Conservation (phyloP, 2,888 invertebrate species). For the Drosophila neotestacea region DNA sequence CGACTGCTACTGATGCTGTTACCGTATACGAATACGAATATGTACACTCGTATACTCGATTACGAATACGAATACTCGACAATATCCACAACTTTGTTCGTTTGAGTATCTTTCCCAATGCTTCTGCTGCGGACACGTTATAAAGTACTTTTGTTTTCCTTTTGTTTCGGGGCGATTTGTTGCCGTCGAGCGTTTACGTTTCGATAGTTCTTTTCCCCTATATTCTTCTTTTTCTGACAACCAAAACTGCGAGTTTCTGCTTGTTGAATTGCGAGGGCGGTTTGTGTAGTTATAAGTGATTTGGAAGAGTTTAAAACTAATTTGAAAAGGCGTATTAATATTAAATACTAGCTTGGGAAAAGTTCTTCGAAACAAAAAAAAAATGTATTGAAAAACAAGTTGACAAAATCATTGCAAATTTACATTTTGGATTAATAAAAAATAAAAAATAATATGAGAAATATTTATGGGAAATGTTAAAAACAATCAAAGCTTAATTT, state of each 20-base stretch:
- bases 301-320: not conserved
- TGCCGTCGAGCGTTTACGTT: conserved; percentile 62
- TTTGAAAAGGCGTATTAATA: not conserved
- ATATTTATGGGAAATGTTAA: too few relatives aligned
- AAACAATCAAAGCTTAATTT: too few relatives aligned
- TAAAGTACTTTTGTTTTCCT: conserved; percentile 73
- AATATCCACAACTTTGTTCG: conserved; percentile 53
- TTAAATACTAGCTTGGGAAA: too few relatives aligned
- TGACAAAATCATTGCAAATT: too few relatives aligned
- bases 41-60: conserved; percentile 9
- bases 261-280: conserved; percentile 39
- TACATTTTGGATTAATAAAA: too few relatives aligned
- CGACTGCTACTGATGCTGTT: conserved; percentile 19
- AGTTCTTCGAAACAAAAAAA: too few relatives aligned
- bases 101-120: conserved; percentile 44
- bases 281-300: not conserved
- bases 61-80: conserved; percentile 28
- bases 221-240: conserved; percentile 61
- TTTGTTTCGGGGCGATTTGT: conserved; percentile 71
- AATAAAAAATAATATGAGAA: too few relatives aligned
- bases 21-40: conserved; percentile 43
- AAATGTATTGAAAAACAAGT: too few relatives aligned
- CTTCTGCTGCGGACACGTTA: conserved; percentile 68
- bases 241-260: conserved; percentile 52
- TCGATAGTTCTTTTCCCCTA: conserved; percentile 55